Conservation (phyloP, 2,797 vertebrate genomes). For the Pipistrellus pygmaeus region DNA sequence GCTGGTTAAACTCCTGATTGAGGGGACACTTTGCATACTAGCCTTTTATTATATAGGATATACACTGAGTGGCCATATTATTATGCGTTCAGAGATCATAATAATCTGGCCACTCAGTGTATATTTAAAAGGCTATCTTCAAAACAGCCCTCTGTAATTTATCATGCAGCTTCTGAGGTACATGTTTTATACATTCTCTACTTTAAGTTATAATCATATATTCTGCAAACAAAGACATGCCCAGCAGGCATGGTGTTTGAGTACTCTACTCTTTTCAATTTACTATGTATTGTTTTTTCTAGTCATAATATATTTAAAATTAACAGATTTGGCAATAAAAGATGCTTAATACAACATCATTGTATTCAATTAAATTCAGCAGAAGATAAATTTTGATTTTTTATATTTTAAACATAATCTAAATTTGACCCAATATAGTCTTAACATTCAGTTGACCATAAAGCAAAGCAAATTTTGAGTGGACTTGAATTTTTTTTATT, state of each 20-base stretch:
- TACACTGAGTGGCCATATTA: too few species aligned
- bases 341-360: conserved; percentile 22
- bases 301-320: neutral
- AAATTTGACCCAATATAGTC: neutral
- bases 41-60: too few species aligned
- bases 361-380: neutral
- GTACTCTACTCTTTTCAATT: neutral
- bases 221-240: conserved; percentile 1
- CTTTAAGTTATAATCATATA: conserved; percentile 43
- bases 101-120: too few species aligned
- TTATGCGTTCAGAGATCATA: too few species aligned
- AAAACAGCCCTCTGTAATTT: neutral
- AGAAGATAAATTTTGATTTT: conserved; percentile 48
- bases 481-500: neutral
- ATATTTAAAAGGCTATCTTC: conserved; percentile 30
- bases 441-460: conserved; percentile 30
- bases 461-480: conserved; percentile 33
- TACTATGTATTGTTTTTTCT: conserved; percentile 28
- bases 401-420: conserved; percentile 21
- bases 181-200: conserved; percentile 15
- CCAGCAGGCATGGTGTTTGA: neutral
- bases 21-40: too few species aligned
- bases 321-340: conserved; percentile 10
- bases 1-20: too few species aligned
- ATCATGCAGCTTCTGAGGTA: conserved; percentile 13